Evolutionary conservation across 2,113 vertebrate species (phyloP).

Genomic region (Phalacrocorax brasilianus): DNA sequence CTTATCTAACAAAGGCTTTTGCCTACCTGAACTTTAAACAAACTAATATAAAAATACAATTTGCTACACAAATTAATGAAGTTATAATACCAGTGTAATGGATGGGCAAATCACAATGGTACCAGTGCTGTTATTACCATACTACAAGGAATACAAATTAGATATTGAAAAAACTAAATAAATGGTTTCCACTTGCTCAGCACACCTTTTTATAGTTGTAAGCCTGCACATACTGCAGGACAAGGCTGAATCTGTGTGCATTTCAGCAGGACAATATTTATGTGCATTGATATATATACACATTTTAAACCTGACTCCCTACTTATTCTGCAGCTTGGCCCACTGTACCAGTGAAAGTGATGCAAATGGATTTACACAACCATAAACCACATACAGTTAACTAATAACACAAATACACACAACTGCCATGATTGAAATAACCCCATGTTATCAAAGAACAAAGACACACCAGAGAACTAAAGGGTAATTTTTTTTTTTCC

Average conservation of each 20-base stretch:
- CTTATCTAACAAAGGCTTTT: background rate
- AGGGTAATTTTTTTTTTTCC: background rate
- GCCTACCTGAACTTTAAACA: background rate
- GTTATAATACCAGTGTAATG: background rate
- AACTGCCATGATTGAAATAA: background rate
- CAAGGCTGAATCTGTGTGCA: background rate
- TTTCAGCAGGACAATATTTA: background rate
- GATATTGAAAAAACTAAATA: background rate
- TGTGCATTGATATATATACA: background rate
- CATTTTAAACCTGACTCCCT: background rate
- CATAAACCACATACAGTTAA: background rate
- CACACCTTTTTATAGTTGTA: background rate
- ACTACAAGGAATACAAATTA: background rate
- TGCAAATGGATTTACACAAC: background rate
- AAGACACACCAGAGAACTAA: background rate
- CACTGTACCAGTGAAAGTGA: background rate
- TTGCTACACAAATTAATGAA: background rate
- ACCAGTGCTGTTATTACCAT: background rate
- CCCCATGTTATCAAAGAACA: background rate
- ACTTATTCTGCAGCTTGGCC: background rate
- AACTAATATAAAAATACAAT: background rate
- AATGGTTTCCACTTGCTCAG: background rate
- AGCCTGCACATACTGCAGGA: background rate
- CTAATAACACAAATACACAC: background rate
- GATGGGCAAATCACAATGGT: background rate